Evolutionary conservation across 2,113 vertebrate genomes (phyloP).

Genomic region (Rhinoderma darwinii): DNA sequence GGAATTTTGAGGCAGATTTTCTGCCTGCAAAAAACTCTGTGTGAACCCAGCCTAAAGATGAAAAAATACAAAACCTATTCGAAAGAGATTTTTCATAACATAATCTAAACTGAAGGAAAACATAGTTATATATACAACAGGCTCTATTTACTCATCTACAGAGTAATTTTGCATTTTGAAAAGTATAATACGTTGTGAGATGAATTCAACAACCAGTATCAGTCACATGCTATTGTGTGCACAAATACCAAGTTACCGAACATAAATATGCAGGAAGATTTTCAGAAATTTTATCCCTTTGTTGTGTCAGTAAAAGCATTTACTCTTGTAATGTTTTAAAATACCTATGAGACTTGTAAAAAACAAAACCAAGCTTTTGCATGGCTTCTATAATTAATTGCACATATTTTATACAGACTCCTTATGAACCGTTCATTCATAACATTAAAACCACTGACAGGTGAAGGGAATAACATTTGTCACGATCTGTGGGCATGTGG

Average conservation of each 20-base stretch:
- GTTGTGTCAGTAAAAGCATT: slow-evolving; percentile 18
- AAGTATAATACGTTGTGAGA: background rate
- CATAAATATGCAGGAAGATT: background rate
- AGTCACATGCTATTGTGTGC: background rate
- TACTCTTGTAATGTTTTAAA: slow-evolving; percentile 18
- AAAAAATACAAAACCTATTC: background rate
- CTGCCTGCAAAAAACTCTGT: no score
- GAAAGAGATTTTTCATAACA: background rate
- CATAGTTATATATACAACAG: background rate
- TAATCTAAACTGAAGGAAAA: background rate
- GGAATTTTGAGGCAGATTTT: no score
- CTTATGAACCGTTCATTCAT: no score
- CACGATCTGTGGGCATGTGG: no score
- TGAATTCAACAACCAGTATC: background rate
- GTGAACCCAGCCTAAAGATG: no score
- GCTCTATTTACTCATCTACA: background rate
- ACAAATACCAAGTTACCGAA: background rate
- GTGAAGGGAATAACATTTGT: no score
- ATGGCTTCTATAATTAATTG: slow-evolving; percentile 20
- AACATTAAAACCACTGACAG: no score
- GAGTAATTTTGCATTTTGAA: background rate
- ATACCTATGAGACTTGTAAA: slow-evolving; percentile 21
- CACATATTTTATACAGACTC: slow-evolving; percentile 27
- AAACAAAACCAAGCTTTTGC: no score
- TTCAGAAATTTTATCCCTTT: slow-evolving; percentile 25